phyloP scores from a whole-genome alignment of 2,888 invertebrate species.

The Opisthograptis luteolata region DNA sequence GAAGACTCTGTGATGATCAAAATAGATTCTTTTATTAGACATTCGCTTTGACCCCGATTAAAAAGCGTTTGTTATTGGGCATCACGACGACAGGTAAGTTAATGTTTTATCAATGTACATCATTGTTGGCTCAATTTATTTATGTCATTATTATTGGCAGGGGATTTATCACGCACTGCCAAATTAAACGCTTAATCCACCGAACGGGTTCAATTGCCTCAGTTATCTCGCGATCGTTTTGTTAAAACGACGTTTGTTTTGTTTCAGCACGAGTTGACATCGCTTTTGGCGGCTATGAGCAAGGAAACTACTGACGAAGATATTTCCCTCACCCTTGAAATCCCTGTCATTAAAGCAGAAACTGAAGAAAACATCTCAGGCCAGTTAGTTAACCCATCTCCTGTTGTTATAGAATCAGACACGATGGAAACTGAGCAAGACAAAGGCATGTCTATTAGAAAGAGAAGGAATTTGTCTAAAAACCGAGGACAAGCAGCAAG shows the following conservation, averaged over 20 bases:
- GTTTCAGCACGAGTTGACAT: slow-evolving; percentile 52
- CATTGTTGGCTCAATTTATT: slow-evolving; percentile 57
- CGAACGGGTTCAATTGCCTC: slow-evolving; percentile 50
- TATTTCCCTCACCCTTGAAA: slow-evolving; percentile 51
- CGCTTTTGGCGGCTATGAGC: slow-evolving; percentile 57
- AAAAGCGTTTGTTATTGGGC: slow-evolving; percentile 59
- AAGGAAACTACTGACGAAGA: slow-evolving; percentile 51
- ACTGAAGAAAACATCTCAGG: slow-evolving; percentile 66
- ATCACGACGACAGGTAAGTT: slow-evolving; percentile 68
- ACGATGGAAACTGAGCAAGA: slow-evolving; percentile 70
- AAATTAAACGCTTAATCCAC: slow-evolving; percentile 50
- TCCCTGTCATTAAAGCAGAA: slow-evolving; percentile 65
- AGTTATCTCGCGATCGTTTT: slow-evolving; percentile 49
- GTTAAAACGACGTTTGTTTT: slow-evolving; percentile 51
- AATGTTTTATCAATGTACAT: slow-evolving; percentile 48
- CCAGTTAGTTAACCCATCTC: slow-evolving; percentile 53
- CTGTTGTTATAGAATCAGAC: slow-evolving; percentile 49
- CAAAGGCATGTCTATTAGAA: slow-evolving; percentile 82
- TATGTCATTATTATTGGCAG: slow-evolving; percentile 69
- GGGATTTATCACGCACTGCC: slow-evolving; percentile 58
- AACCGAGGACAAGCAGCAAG: slow-evolving; percentile 78
- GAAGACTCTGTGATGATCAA: slow-evolving; percentile 53
- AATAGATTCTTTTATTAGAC: slow-evolving; percentile 82
- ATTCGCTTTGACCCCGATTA: slow-evolving; percentile 64
- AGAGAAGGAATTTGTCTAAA: slow-evolving; percentile 85